These are phyloP conservation scores for Lacerta agilis DNA, from an alignment of 2,797 vertebrate species.

Conservation along the genomic window DNA sequence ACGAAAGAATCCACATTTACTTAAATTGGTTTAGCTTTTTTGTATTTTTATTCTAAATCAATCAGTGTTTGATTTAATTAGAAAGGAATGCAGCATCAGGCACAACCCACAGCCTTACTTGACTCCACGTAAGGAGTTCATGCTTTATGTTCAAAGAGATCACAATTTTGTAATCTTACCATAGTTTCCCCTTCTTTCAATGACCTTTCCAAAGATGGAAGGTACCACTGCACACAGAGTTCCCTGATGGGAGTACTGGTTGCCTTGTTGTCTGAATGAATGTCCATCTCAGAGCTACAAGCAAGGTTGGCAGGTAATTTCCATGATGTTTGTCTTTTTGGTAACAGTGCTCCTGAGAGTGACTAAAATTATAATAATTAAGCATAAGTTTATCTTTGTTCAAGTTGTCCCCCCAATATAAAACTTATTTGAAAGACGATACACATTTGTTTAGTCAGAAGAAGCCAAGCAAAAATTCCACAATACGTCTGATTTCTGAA, in stretches of 20 bases:
- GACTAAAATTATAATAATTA: conserved; percentile 58
- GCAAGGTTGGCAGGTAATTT: conserved; percentile 13
- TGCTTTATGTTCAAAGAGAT: conserved; percentile 20
- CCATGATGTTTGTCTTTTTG: neutral
- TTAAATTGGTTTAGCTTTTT: conserved; percentile 4
- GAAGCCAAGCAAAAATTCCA: neutral
- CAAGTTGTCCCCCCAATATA: neutral
- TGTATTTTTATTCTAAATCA: neutral
- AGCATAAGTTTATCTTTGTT: conserved; percentile 16
- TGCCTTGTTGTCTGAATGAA: conserved; percentile 50
- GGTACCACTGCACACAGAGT: conserved; percentile 86
- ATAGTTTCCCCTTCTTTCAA: conserved; percentile 65
- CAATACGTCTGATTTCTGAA: neutral
- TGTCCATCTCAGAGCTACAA: neutral
- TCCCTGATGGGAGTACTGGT: conserved; percentile 69
- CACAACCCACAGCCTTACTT: neutral
- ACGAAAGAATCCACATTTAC: conserved; percentile 11
- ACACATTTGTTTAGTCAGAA: neutral
- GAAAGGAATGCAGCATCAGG: conserved; percentile 4
- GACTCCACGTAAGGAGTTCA: neutral
- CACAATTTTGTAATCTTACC: conserved; percentile 71
- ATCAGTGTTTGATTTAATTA: neutral
- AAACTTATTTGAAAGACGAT: neutral
- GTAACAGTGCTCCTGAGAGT: conserved; percentile 11
- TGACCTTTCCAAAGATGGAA: conserved; percentile 73